Evolutionary conservation across 2,797 vertebrate species (phyloP).

Genomic region (Aphelocoma californica): DNA sequence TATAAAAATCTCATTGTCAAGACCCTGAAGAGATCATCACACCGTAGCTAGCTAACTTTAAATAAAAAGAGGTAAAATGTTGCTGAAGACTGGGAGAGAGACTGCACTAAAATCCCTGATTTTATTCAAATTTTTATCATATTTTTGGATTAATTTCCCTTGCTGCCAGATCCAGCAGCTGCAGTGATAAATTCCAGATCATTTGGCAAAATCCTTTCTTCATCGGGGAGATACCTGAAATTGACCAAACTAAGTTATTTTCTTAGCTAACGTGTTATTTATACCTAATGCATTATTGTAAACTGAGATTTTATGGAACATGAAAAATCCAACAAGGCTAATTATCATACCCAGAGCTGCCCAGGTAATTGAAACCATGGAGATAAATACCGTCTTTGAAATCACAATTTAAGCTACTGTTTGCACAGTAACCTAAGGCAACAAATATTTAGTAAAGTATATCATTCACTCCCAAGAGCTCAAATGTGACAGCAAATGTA

Average conservation of each 20-base stretch:
- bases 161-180: neutral
- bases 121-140: constrained; percentile 22
- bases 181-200: neutral
- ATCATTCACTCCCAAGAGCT: neutral
- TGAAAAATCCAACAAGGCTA: neutral
- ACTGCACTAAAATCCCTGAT: neutral
- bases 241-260: neutral
- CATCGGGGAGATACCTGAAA: neutral
- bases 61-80: neutral
- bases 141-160: neutral
- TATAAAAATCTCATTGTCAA: neutral
- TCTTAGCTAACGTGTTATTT: neutral
- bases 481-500: neutral
- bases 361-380: neutral
- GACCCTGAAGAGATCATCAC: neutral
- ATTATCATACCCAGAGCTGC: neutral
- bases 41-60: neutral
- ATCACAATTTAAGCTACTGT: neutral
- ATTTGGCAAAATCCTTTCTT: neutral
- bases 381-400: neutral
- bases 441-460: neutral
- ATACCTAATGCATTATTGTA: neutral
- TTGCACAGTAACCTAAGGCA: neutral
- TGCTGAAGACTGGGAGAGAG: neutral
- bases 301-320: neutral